phyloP scores from a whole-genome alignment of 2,888 invertebrate species.

The Lasiommata megera region DNA sequence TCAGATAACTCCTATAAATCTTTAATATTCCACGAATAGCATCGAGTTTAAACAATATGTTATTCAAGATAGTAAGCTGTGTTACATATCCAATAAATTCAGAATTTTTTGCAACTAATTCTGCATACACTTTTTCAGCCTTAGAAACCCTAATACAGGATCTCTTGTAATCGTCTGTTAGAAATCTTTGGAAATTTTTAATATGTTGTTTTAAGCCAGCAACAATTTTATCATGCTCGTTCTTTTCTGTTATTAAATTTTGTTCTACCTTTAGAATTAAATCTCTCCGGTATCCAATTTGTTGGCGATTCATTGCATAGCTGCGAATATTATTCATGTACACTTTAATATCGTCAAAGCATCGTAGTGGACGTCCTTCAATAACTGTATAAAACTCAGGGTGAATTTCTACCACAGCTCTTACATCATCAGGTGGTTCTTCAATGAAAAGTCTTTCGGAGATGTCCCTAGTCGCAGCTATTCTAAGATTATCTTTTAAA shows the following conservation, averaged over 20 bases:
- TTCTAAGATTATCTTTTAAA: slow-evolving; percentile 64
- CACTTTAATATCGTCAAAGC: slow-evolving; percentile 79
- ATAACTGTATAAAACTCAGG: slow-evolving; percentile 84
- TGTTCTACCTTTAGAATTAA: slow-evolving; percentile 64
- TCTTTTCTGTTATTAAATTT: slow-evolving; percentile 55
- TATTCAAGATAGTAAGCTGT: slow-evolving; percentile 59
- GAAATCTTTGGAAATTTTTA: slow-evolving; percentile 67
- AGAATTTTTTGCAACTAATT: slow-evolving; percentile 56
- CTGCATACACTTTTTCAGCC: slow-evolving; percentile 57
- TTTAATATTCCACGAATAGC: slow-evolving; percentile 64
- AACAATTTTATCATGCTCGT: slow-evolving; percentile 52
- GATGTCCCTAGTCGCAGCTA: slow-evolving; percentile 75
- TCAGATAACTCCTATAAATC: slow-evolving; percentile 64
- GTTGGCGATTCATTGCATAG: slow-evolving; percentile 75
- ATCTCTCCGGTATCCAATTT: slow-evolving; percentile 71
- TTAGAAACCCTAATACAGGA: slow-evolving; percentile 59
- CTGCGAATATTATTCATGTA: slow-evolving; percentile 79
- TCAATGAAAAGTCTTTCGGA: slow-evolving; percentile 80
- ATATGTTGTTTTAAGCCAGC: slow-evolving; percentile 61
- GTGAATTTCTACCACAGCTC: slow-evolving; percentile 84
- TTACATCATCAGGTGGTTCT: slow-evolving; percentile 77
- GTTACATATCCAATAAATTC: slow-evolving; percentile 62
- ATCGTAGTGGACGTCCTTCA: slow-evolving; percentile 81
- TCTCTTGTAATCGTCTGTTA: slow-evolving; percentile 72
- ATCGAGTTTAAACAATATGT: slow-evolving; percentile 68